Base-by-base conservation (phyloP, 2,888 invertebrate genomes). In the Mesorhabditis spiculigera region DNA sequence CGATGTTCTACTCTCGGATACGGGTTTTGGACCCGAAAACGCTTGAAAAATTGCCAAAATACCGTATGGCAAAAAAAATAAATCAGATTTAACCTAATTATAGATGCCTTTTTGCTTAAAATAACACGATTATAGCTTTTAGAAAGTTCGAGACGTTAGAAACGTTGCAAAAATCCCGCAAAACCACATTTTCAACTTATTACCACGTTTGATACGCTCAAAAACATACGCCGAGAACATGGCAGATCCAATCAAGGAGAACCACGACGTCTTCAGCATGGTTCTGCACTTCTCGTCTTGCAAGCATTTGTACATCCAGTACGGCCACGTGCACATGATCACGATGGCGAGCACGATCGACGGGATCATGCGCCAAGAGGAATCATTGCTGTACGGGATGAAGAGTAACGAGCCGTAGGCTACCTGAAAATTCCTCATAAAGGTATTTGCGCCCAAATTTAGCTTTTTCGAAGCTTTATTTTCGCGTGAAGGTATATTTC, bases 261-360 rank as follows among this genome's bases (percentile, higher is more conserved):
- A 50, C 58, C 58, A 50, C n/a, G 58, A 50, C 8, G 58, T 50
- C n/a, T 50, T 50, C n/a, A 50, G 58, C 58, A 50, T 50, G n/a
- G 58, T n/a, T 50, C 58, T 10, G n/a, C 58, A 50, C n/a, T 50
- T 50, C 58, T 50, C 58, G n/a, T 50, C 58, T 50, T 50, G 58
- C 58, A 50, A 50, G n/a, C 58, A 50, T 50, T 50, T 50, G 58
- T 50, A 50, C 10, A 50, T 10, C 58, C 58, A 50, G n/a, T 13
- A 50, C 8, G 58, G 58, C 58, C 58, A 50, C 10, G n/a, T 10
- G n/a, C 58, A 10, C 10, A 50, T 50, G 58, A 50, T 50, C 10
- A n/a, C 58, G n/a, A 50, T 50, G 58, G n/a, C n/a, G 58, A 50
- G 10, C 10, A 50, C n/a, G 8, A 50, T 50, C n/a, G 58, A 50